Percentiles rank a stretch among this genome's conserved stretches.
Evolutionary conservation across 2,888 invertebrate species (phyloP).

Genomic region (Drosophila borealis): DNA sequence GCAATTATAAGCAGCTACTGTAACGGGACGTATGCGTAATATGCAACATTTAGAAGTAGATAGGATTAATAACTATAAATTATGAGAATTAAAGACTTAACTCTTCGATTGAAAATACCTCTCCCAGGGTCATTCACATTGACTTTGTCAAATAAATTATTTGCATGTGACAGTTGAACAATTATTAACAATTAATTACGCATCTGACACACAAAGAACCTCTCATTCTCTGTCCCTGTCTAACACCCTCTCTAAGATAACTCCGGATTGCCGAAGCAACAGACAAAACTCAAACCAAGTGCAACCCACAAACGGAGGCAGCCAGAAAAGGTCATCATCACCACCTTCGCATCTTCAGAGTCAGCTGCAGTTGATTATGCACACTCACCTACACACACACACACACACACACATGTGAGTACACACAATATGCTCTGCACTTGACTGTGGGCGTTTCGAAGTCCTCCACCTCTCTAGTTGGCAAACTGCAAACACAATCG

Average conservation of each 20-base stretch:
- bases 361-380: conserved; percentile 43
- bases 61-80: background rate
- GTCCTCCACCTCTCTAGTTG: conserved; percentile 15
- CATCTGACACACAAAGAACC: conserved; percentile 45
- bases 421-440: background rate
- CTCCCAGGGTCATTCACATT: conserved; percentile 39
- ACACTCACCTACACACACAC: conserved; percentile 14
- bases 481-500: conserved; percentile 63
- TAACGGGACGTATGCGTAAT: conserved; percentile 36
- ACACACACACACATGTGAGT: conserved; percentile 8
- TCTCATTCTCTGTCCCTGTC: background rate
- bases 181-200: conserved; percentile 77
- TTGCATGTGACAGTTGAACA: conserved; percentile 73
- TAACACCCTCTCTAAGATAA: background rate
- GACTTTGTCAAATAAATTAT: conserved; percentile 65
- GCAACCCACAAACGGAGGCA: conserved; percentile 24
- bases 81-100: background rate
- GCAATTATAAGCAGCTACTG: conserved; percentile 34
- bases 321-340: conserved; percentile 26
- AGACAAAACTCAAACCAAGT: conserved; percentile 19
- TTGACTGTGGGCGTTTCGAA: conserved; percentile 27
- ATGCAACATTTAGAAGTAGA: background rate
- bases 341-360: conserved; percentile 12
- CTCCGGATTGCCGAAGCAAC: conserved; percentile 23
- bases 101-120: conserved; percentile 1